A percentile compares a stretch with the other conserved stretches of the same genome.
These are phyloP conservation scores for Latrodectus hesperus DNA, from an alignment of 2,888 invertebrate genomes.

Conservation along the genomic window DNA sequence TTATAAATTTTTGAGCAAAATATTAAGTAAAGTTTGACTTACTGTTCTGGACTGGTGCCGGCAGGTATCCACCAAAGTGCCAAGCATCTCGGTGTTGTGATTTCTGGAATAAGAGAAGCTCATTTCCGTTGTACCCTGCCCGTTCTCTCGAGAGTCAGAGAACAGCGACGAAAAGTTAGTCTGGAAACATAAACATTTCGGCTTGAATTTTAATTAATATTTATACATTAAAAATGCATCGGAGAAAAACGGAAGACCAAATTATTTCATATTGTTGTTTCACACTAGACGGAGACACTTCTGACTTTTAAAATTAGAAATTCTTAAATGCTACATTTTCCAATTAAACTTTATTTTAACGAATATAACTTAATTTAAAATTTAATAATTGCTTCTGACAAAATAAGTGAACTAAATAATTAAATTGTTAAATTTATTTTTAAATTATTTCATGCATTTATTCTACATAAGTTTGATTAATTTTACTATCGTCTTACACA, in stretches of 20 bases:
- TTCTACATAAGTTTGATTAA: too few species aligned
- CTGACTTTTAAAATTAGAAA: neutral
- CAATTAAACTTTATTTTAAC: too few species aligned
- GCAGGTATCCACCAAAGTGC: constrained; percentile 36
- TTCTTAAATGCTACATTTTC: too few species aligned
- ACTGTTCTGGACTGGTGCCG: constrained; percentile 40
- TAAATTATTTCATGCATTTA: too few species aligned
- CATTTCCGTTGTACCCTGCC: constrained; percentile 41
- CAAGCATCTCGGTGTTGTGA: constrained; percentile 23
- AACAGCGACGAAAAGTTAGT: constrained; percentile 47
- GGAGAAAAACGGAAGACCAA: too few species aligned
- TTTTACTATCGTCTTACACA: too few species aligned
- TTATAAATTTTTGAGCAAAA: too few species aligned
- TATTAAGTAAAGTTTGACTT: too few species aligned
- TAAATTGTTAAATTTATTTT: too few species aligned
- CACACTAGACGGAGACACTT: neutral
- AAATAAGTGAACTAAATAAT: too few species aligned
- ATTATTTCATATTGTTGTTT: neutral
- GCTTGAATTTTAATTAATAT: neutral
- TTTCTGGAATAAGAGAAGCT: constrained; percentile 11
- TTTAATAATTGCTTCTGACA: too few species aligned
- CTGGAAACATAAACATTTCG: constrained; percentile 11
- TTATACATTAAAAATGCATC: neutral
- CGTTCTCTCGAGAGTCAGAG: constrained; percentile 43
- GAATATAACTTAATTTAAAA: too few species aligned